phyloP scores from a whole-genome alignment of 2,888 invertebrate species.

The Reticulitermes lucifugus region DNA sequence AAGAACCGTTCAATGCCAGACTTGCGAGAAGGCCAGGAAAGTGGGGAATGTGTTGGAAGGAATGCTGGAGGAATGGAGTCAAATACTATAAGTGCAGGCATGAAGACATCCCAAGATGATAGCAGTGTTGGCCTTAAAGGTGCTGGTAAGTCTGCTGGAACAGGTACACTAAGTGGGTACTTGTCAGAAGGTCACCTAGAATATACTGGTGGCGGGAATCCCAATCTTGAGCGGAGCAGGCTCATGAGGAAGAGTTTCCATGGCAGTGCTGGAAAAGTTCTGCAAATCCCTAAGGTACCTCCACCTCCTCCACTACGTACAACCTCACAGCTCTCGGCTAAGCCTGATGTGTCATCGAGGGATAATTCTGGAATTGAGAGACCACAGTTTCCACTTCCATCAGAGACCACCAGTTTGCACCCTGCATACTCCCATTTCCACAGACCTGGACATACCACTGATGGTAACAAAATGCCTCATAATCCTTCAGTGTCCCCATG shows the following conservation, averaged over 20 bases:
- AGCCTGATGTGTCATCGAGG: conserved; percentile 60
- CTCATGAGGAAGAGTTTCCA: conserved; percentile 92
- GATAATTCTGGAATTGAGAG: conserved; percentile 18
- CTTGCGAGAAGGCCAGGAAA: conserved; percentile 79
- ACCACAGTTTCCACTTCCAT: conserved; percentile 52
- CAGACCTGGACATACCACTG: conserved; percentile 6
- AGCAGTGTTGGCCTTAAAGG: conserved; percentile 75
- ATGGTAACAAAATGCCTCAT: conserved; percentile 20
- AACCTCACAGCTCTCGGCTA: conserved; percentile 82
- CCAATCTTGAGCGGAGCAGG: conserved; percentile 86
- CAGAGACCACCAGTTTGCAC: conserved; percentile 49
- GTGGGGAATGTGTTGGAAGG: conserved; percentile 49
- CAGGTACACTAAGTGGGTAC: conserved; percentile 77
- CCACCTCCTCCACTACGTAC: conserved; percentile 85
- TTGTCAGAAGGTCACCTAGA: conserved; percentile 90
- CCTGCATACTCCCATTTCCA: conserved; percentile 21
- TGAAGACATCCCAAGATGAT: conserved; percentile 69
- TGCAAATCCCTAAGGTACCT: conserved; percentile 86
- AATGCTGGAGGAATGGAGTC: conserved; percentile 55
- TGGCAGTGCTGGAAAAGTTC: conserved; percentile 83
- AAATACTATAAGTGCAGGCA: conserved; percentile 51
- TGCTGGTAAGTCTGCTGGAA: conserved; percentile 58
- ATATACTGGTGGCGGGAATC: conserved; percentile 70
- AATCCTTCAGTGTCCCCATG: conserved; percentile 9
- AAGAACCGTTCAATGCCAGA: conserved; percentile 95